Conservation (phyloP, 2,113 vertebrate species). For the Apistogramma diplotaenia region DNA sequence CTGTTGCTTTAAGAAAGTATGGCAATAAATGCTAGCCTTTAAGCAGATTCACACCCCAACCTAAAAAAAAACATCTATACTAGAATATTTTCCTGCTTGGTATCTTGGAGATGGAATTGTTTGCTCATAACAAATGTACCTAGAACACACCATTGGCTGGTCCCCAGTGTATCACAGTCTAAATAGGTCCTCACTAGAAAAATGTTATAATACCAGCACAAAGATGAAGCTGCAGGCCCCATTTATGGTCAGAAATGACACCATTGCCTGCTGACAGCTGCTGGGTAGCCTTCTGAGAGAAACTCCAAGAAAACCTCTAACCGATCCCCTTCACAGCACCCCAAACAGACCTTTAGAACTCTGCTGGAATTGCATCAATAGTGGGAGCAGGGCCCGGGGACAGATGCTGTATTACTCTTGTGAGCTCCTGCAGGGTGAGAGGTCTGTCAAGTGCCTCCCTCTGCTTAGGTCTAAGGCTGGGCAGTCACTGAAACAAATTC, state of each 20-base stretch:
- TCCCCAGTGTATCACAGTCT: not conserved
- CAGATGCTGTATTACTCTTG: slow-evolving; percentile 44
- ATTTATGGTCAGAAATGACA: slow-evolving; percentile 5
- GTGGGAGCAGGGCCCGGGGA: slow-evolving; percentile 19
- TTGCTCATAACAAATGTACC: not conserved
- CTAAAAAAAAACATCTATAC: not conserved
- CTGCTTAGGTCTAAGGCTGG: slow-evolving; percentile 19
- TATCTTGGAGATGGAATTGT: not conserved
- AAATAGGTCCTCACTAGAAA: not conserved
- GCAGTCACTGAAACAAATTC: slow-evolving; percentile 53
- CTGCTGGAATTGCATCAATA: slow-evolving; percentile 53
- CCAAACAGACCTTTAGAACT: slow-evolving; percentile 36
- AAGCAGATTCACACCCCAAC: not conserved
- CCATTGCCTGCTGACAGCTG: slow-evolving; percentile 37
- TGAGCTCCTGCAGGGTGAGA: slow-evolving; percentile 44
- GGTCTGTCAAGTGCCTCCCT: slow-evolving; percentile 53
- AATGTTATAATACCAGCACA: not conserved
- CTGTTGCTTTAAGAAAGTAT: not conserved
- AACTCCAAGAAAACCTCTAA: slow-evolving; percentile 30
- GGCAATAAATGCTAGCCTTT: not conserved
- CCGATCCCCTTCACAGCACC: slow-evolving; percentile 11
- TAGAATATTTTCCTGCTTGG: not conserved
- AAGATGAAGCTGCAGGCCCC: not conserved
- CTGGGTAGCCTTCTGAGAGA: slow-evolving; percentile 11
- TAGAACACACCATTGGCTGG: not conserved